phyloP scores from a whole-genome alignment of 2,797 vertebrate genomes.

The Microchirus variegatus region DNA sequence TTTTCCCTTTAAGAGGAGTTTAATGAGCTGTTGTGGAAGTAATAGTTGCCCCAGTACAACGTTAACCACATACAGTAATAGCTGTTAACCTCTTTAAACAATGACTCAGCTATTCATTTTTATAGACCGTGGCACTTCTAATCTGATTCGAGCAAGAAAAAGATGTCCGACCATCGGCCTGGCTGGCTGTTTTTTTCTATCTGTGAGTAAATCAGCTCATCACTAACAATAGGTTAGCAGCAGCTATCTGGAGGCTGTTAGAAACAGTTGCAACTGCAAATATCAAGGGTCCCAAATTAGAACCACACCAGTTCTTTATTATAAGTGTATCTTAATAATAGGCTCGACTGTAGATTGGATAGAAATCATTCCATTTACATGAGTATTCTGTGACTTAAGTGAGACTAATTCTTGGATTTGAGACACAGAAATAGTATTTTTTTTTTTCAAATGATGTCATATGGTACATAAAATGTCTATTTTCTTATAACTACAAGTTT shows the following conservation, averaged over 20 bases:
- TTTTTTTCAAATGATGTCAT: no score
- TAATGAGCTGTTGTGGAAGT: no score
- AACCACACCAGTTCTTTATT: neutral
- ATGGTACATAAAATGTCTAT: no score
- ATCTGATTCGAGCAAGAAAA: slow-evolving; percentile 27
- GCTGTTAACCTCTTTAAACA: slow-evolving; percentile 14
- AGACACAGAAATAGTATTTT: no score
- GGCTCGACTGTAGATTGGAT: no score
- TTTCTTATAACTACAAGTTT: no score
- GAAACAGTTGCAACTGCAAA: slow-evolving; percentile 44
- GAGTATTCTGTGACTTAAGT: no score
- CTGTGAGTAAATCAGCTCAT: slow-evolving; percentile 51
- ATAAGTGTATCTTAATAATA: no score
- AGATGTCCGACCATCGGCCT: slow-evolving; percentile 55
- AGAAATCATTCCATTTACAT: no score
- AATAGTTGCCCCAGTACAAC: neutral
- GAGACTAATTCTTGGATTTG: no score
- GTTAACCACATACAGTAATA: neutral
- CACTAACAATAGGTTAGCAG: slow-evolving; percentile 75
- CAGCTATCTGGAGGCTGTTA: slow-evolving; percentile 1
- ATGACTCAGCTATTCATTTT: slow-evolving; percentile 22
- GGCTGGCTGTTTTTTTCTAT: slow-evolving; percentile 45
- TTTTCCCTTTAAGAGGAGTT: no score
- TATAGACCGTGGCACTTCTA: slow-evolving; percentile 30
- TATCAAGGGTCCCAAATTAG: slow-evolving; percentile 26